Evolutionary conservation across 2,888 invertebrate species (phyloP).

Genomic region (Mechanitis mazaeus): DNA sequence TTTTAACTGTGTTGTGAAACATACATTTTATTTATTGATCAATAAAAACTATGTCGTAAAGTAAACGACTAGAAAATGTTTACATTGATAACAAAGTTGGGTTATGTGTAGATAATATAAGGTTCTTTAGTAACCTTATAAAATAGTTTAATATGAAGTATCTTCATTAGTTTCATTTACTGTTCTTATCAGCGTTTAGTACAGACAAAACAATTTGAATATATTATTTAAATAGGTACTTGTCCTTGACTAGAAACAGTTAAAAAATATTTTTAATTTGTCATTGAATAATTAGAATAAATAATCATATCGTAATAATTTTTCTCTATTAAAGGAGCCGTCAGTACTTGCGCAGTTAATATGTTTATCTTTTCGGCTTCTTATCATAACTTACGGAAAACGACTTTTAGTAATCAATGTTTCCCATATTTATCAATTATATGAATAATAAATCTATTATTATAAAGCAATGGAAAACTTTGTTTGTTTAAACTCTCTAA

Average conservation of each 20-base stretch:
- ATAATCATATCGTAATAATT: background rate
- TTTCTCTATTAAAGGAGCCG: background rate
- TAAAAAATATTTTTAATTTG: too few species aligned
- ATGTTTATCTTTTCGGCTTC: slow-evolving; percentile 32
- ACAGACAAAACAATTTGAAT: too few species aligned
- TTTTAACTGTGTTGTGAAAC: slow-evolving; percentile 11
- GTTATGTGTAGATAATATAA: slow-evolving; percentile 29
- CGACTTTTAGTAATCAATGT: slow-evolving; percentile 45
- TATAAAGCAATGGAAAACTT: too few species aligned
- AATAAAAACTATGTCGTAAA: slow-evolving; percentile 26
- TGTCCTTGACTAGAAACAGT: too few species aligned
- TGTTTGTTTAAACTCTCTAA: too few species aligned
- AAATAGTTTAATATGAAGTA: too few species aligned
- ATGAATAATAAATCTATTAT: background rate
- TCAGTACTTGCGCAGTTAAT: slow-evolving; percentile 6
- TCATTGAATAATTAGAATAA: too few species aligned
- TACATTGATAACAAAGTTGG: slow-evolving; percentile 36
- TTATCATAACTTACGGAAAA: slow-evolving; percentile 55
- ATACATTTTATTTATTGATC: slow-evolving; percentile 22
- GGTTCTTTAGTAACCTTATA: background rate
- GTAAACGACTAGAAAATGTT: slow-evolving; percentile 33
- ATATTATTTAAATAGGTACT: too few species aligned
- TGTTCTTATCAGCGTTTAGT: too few species aligned
- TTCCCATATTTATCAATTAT: slow-evolving; percentile 13
- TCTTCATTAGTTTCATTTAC: too few species aligned